Evolutionary conservation across 2,113 vertebrate species (phyloP), one percentile per base, ranked within the genome.

Genomic region (Ictalurus furcatus): DNA sequence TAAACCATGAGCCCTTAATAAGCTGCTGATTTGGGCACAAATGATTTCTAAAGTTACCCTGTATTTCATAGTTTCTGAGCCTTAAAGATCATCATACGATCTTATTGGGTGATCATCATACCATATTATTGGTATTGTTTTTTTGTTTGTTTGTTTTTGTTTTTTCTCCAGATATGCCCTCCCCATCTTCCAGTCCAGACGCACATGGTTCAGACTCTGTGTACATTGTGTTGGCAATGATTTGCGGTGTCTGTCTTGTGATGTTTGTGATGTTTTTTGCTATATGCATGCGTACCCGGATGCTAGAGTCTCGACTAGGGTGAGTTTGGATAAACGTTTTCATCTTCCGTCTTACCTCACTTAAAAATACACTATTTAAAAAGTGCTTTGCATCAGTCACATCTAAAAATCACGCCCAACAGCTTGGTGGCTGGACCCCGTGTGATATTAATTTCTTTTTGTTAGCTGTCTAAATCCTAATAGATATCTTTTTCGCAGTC

Each of bases 221-320:
- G 30, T 92, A 95, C 0, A 67, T 97, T 25, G 89, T 96, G 52
- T 92, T 98, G 63, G 97, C 96, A 6, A 96, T 98, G 61, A 92
- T 96, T 86, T 97, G 95, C 0, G 94, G 94, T 44, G 58, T 97
- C 2, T 76, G 94, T 34, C 89, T 97, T 0, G 92, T 98, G 0
- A 93, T 97, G 9, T 28, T 97, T 11, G 21, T 97, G 92, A 92
- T 98, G 30, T 97, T 95, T 90, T 91, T 92, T 23, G 95, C 93
- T 0, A 89, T 97, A 87, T 94, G 95, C 86, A 84, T 97, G 88
- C 96, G 92, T 87, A 97, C 94, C 85, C 94, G 95, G 93, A 92
- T 94, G 0, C 90, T 93, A 89, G 96, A 96, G 81, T 96, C 94
- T 0, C 96, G 92, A 61, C 97, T 97, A 0, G 95, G 97, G 98